These are phyloP conservation scores for Gila orcuttii DNA, from an alignment of 2,113 vertebrate genomes.

Conservation along the genomic window DNA sequence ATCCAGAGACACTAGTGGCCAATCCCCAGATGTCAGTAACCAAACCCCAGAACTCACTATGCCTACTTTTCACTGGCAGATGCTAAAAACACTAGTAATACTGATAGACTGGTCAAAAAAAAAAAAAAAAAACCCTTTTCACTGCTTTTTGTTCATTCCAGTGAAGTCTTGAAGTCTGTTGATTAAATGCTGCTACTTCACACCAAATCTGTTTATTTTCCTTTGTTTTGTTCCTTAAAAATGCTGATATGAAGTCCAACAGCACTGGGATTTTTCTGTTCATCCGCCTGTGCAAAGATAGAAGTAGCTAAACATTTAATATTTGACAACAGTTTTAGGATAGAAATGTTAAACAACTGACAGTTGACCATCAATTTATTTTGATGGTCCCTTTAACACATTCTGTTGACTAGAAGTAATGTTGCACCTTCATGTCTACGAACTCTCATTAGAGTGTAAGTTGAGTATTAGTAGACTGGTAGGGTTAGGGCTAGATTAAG, in stretches of 20 bases:
- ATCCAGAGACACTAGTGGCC: slow-evolving; percentile 67
- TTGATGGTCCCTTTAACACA: too few species aligned
- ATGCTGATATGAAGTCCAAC: too few species aligned
- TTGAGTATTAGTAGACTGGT: too few species aligned
- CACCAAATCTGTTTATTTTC: neutral
- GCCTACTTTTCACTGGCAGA: neutral
- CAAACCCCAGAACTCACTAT: neutral
- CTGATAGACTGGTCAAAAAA: neutral
- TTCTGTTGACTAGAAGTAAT: too few species aligned
- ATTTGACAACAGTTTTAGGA: neutral
- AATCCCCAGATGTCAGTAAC: slow-evolving; percentile 56
- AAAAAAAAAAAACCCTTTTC: neutral
- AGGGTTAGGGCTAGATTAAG: too few species aligned
- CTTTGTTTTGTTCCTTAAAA: too few species aligned
- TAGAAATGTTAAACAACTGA: neutral
- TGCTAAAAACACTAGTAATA: neutral
- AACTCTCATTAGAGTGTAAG: too few species aligned
- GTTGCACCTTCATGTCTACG: too few species aligned
- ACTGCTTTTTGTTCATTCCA: neutral
- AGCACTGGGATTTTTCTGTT: too few species aligned
- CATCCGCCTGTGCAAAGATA: neutral
- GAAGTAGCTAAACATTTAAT: neutral
- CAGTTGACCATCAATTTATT: too few species aligned
- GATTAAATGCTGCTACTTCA: neutral
- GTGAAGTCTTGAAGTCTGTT: neutral